Base-by-base conservation (phyloP, 2,113 vertebrate species). In the Corythornis madagascariensis region DNA sequence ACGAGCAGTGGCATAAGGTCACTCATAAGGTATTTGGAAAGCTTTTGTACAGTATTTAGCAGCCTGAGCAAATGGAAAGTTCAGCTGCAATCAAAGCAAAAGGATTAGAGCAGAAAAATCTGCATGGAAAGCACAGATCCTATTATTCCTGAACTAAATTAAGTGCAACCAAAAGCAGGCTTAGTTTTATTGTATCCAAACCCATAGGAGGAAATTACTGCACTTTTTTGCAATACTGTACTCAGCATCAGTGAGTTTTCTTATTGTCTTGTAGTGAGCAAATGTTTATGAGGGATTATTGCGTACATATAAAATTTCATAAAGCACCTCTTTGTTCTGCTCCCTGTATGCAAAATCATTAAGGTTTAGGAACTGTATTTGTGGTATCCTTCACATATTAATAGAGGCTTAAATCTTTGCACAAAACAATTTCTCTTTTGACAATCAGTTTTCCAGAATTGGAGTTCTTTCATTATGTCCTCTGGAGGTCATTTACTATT, bases 101-200 rank as follows among this genome's bases (percentile, higher is more conserved):
- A 94, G 79, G 86, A 93, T 95, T 97, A 93, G 57, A 91, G 70
- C 63, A 65, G 85, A 92, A 88, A 89, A 93, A 82, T 91, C 79
- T 82, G 50, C 64, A 33, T 86, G 88, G 92, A 89, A 95, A 88
- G 91, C 83, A 65, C 15, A 92, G 82, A 93, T 95, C 89, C 85
- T 87, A 29, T 93, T 93, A 94, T 83, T 93, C 45, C 70, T 89
- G 78, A 89, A 71, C 92, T 94, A 95, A 92, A 93, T 89, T 80
- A 89, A 95, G 61, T 69, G 77, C 64, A 76, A 67, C 70, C 63
- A 82, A 86, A 92, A 83, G 3, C 79, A 76, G 66, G 43, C 66
- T 92, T 94, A 79, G 52, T 52, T 73, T 83, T 82, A 64, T 40
- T 53, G 13, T 66, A n/a, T 69, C 69, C 67, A 65, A 56, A 74